Evolutionary conservation across 2,888 invertebrate species (phyloP), one percentile per base, ranked within the genome.

Genomic region (Dicyrtomina minuta): DNA sequence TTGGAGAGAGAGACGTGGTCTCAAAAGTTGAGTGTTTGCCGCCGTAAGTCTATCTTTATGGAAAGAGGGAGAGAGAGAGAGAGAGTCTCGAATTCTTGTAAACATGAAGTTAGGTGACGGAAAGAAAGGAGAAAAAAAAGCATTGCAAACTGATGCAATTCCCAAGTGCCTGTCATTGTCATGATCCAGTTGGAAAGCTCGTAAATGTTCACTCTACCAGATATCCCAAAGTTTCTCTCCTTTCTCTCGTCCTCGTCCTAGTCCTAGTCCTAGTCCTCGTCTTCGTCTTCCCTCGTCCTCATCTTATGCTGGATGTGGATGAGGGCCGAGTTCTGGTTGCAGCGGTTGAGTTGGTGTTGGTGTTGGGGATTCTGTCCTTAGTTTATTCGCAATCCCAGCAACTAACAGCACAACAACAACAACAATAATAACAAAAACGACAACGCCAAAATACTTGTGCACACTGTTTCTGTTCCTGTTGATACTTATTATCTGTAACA

Each of bases 81-180:
- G n/a, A n/a, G n/a, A n/a, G 43, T 43, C 43, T n/a, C 51, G 10
- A 15, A 17, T 49, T 49, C 51, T 49, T 17, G 51, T 49, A 4
- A 22, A 22, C 55, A 55, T 55, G 22, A 55, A 55, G 55, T 55
- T 55, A 24, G 55, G 24, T 55, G 55, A 55, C 55, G 24, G 55
- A 17, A 55, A 24, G 24, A 55, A 22, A 20, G 55, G 22, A n/a
- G n/a, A 55, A 15, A 20, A 24, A 55, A 55, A 55, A 55, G 55
- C 55, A 22, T 13, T 6, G 55, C 55, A 55, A 55, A 20, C 55
- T 55, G 55, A 55, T 65, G 17, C 51, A 69, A 70, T 69, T 60
- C 74, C 74, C 72, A 20, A 22, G 72, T 69, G 74, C 51, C 61
- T 72, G 68, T 72, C 72, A 74, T 74, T 74, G 72, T 72, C 74